Percentiles rank a stretch among this genome's conserved stretches.
These are phyloP conservation scores for Gymnocheta viridis DNA, from an alignment of 2,888 invertebrate species.

Conservation along the genomic window DNA sequence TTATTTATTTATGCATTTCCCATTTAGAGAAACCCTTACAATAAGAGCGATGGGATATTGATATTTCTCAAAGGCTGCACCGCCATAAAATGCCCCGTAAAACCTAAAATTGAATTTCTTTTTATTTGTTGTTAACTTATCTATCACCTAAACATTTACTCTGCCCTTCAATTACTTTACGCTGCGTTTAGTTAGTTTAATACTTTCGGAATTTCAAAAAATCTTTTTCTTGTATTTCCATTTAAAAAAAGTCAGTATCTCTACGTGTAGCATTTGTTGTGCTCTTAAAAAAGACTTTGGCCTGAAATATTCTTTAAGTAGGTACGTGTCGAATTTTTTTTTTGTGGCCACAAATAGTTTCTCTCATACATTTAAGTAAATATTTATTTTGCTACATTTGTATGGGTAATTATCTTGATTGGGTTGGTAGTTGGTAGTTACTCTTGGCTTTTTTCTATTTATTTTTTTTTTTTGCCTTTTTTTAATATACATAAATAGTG, in stretches of 20 bases:
- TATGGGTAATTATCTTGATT: conserved; percentile 34
- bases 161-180: neutral
- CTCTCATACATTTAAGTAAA: neutral
- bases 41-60: no score
- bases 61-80: no score
- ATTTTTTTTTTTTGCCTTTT: conserved; percentile 23
- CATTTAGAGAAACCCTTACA: no score
- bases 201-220: conserved; percentile 35
- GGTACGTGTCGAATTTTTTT: neutral
- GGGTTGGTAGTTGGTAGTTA: conserved; percentile 37
- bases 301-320: neutral
- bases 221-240: neutral
- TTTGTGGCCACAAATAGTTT: conserved; percentile 13
- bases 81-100: no score
- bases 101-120: neutral
- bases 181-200: conserved; percentile 18
- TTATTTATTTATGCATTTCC: no score
- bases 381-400: neutral
- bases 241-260: neutral
- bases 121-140: conserved; percentile 24
- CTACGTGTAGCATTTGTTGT: neutral
- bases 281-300: conserved; percentile 4
- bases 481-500: conserved; percentile 1
- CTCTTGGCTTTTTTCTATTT: neutral
- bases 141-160: conserved; percentile 27